Evolutionary conservation across 1,140 invertebrate genomes (phyloP), one percentile per base, ranked within the genome.

Genomic region (Pomacea maculata): DNA sequence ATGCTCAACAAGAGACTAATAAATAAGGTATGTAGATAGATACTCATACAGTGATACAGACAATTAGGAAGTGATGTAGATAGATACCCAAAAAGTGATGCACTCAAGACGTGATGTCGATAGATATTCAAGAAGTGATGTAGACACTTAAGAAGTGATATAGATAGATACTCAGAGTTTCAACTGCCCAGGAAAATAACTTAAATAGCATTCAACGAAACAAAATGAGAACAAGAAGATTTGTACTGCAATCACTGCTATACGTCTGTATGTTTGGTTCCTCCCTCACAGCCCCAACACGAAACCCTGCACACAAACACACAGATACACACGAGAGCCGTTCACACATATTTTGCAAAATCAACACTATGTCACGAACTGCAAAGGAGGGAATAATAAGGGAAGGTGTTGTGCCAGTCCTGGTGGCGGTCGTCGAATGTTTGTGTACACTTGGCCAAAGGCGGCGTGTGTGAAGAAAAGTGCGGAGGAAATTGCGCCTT

Each of bases 81-180:
- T 10, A 80, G 79, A 75, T 10, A 80, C 72, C 68, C 14, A 68
- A 63, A 75, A 64, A 74, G 64, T 79, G 71, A 82, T 45, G 34
- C 2, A 45, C 34, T 45, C 1, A 45, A 45, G 34, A 45, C 2
- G 34, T 45, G 34, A 45, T 45, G 6, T 45, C 2, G 34, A 45
- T 45, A 45, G 34, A 45, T 45, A 45, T 6, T 45, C 34, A 45
- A 45, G 3, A 45, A 45, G 34, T 4, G 34, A 45, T 6, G 34
- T 4, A 45, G 34, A 45, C 6, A 45, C 0, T 6, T 45, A 45
- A 45, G 3, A 45, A 45, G 72, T 57, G 57, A 74, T 34, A 75
- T 3, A 78, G 71, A 82, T 5, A 73, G 71, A 64, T n/a, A 65
- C 52, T 45, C 12, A 68, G 67, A 68, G 4, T 67, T 57, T 7